Base-by-base conservation (phyloP, 2,888 invertebrate genomes). In the Pollenia amentaria region DNA sequence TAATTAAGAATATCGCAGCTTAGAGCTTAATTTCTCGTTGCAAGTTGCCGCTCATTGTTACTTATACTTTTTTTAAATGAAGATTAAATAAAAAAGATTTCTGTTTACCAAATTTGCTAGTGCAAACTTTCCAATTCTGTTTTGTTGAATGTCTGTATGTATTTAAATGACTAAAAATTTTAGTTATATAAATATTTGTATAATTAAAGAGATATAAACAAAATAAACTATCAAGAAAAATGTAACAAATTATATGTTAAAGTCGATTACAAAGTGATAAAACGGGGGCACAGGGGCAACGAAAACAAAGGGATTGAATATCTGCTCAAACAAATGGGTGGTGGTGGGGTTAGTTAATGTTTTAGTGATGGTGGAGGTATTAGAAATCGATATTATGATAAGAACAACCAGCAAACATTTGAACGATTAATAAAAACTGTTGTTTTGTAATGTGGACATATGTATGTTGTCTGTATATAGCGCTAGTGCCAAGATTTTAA, bases 351-450 rank as follows among this genome's bases (percentile, higher is more conserved):
- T 62, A 55, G 12, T 21, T 51, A 55, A 18, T 78, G 48, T 29
- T 29, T n/a, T 6, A 6, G 57, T 69, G 38, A 18, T 69, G 69
- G 62, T 62, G 18, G 18, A n/a, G 29, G 16, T 42, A 44, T 55
- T 46, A 70, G n/a, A 70, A 67, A 72, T 83, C 70, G 70, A 65
- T 77, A 75, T 70, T 48, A 80, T 83, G 75, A 53, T 64, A 76
- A 79, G 67, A 73, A 77, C 51, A 77, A 80, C 76, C 76, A 83
- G 84, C 83, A 83, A 87, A 84, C 72, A 80, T 77, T 84, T 80
- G 53, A 67, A 73, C 69, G 60, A 80, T 29, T 51, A 44, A n/a
- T n/a, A 6, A 48, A 48, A 76, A 62, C 55, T 57, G n/a, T 72
- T 62, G 12, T 18, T 67, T 57, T 67, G 8, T 65, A 60, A 72